Base-by-base conservation (phyloP, 2,797 vertebrate species). In the Rhinogobio ventralis region DNA sequence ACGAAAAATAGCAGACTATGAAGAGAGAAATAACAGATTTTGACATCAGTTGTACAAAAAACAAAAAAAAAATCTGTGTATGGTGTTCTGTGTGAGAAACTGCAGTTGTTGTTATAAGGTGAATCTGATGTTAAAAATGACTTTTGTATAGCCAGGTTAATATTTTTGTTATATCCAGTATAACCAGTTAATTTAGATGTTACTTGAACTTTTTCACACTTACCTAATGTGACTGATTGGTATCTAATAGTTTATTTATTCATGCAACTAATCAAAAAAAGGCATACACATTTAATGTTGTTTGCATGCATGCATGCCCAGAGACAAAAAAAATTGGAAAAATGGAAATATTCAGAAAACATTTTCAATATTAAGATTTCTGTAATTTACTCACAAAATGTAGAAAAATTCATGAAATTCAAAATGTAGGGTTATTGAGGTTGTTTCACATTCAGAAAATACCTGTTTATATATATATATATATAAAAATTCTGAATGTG, bases 221-320 rank as follows among this genome's bases (percentile, higher is more conserved):
- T 13, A 13, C 19, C 28, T 11, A 13, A 33, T 51, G 19, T 36
- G 4, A 20, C 19, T 74, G 0, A 74, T 19, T 30, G 0, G 1
- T 55, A 3, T 15, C 33, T 42, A 42, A 42, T 30, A n/a, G 20
- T 25, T 57, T 9, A 76, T 30, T 64, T 14, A 23, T 60, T 39
- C 6, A n/a, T n/a, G 7, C 14, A 76, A 6, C 53, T 42, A 57
- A 39, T 57, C n/a, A n/a, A 17, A 55, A 57, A 75, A 76, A n/a
- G 13, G 33, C 73, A 76, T 15, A 76, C 3, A n/a, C 20, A n/a
- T n/a, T 55, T 49, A 20, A 20, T 42, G 10, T 42, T 42, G 11
- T 57, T 51, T 33, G 71, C 45, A 51, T 75, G 71, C 45, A 51
- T 75, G 30, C 49, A 55, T 75, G 51, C 74, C 23, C 7, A n/a